Evolutionary conservation across 2,113 vertebrate species (phyloP), one percentile per base, ranked within the genome.

Genomic region (Cisticola juncidis): DNA sequence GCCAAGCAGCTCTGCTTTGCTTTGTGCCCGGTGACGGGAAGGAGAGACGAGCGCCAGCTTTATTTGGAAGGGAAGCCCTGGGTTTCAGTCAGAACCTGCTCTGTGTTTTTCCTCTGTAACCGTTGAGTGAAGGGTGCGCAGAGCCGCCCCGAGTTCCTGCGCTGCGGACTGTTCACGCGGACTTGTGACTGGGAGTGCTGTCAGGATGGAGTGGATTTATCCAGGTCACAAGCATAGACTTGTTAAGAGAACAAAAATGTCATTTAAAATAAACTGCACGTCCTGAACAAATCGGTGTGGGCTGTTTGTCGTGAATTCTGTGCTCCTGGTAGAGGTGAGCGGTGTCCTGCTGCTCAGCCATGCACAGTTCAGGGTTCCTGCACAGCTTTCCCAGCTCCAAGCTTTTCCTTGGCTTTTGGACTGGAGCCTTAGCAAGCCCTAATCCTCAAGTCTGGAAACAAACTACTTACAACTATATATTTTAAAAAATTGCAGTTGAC

Each of bases 231-330:
- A 81, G 78, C 19, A 0, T 45, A 85, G 76, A 58, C 81, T 86
- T 79, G 81, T 68, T 66, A 82, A 96, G 88, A 90, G 48, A 72
- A 90, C 61, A 93, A 23, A 93, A 86, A 61, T 77, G 65, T 76
- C 36, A 50, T 79, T 84, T 95, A 79, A 94, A 95, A 95, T 81
- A 85, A 96, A 82, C 45, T 58, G 54, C 73, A 64, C 8, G 6
- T 73, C 72, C 77, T 50, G 42, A 92, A 84, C 72, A 65, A 91
- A 53, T 6, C 1, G 8, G 14, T 81, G 81, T 66, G 76, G 38
- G 13, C 45, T 60, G 50, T 86, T 90, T 51, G 40, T 89, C 3
- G 0, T 45, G 77, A 26, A 9, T 71, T 84, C 73, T 53, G 11
- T 35, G 18, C 56, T 23, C 12, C 33, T 24, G 74, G 5, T 21